phyloP scores from a whole-genome alignment of 2,888 invertebrate genomes.

The Leptopterna dolabrata region DNA sequence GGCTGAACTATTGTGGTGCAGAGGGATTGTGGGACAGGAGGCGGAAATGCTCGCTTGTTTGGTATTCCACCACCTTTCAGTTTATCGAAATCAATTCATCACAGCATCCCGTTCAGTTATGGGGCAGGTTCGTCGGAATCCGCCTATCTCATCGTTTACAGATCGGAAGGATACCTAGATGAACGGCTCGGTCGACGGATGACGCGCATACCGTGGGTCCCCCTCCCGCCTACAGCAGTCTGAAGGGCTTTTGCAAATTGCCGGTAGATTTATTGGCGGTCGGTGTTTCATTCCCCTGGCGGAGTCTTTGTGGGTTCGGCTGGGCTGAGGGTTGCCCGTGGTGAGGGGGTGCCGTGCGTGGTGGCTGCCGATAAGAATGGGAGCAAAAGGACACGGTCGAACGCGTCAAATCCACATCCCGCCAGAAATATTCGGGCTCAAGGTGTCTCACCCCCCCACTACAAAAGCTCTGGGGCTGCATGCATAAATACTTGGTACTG shows the following conservation, averaged over 20 bases:
- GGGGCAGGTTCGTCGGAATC: background rate
- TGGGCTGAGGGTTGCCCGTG: background rate
- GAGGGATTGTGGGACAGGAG: background rate
- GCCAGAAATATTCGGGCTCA: background rate
- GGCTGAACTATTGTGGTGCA: background rate
- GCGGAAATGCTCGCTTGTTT: background rate
- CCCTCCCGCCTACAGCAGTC: background rate
- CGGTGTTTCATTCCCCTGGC: background rate
- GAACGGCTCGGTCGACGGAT: background rate
- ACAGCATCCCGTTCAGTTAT: background rate
- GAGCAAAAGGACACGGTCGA: background rate
- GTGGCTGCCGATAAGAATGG: background rate
- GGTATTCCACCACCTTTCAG: background rate
- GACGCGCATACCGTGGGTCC: background rate
- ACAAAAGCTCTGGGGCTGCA: too few relatives aligned
- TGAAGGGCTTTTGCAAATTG: background rate
- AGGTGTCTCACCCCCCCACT: background rate
- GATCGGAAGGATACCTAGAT: background rate
- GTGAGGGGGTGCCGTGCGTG: background rate
- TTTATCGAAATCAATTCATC: background rate
- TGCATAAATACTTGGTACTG: too few relatives aligned
- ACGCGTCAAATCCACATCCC: background rate
- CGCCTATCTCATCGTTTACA: background rate
- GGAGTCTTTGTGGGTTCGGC: background rate
- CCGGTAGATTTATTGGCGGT: constrained; percentile 3